phyloP scores from a whole-genome alignment of 2,797 vertebrate genomes.

The Champsocephalus esox region DNA sequence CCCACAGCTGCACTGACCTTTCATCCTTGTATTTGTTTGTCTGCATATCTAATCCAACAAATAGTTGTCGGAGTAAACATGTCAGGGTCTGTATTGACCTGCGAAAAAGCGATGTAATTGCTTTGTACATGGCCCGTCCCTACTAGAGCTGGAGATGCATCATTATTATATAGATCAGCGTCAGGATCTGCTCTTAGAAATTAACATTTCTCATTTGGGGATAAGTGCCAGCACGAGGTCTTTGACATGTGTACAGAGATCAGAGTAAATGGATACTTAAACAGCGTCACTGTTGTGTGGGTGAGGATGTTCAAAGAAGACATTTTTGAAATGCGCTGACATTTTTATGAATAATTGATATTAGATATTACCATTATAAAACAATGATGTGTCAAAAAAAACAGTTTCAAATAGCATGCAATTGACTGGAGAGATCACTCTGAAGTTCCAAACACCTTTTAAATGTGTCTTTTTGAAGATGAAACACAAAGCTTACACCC shows the following conservation, averaged over 20 bases:
- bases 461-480: slow-evolving; percentile 50
- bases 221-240: slow-evolving; percentile 52
- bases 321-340: slow-evolving; percentile 63
- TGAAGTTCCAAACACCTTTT: slow-evolving; percentile 50
- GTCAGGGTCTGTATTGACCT: slow-evolving; percentile 52
- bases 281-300: slow-evolving; percentile 34
- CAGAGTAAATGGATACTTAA: slow-evolving; percentile 66
- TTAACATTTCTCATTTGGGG: slow-evolving; percentile 56
- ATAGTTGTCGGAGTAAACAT: slow-evolving; percentile 49
- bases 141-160: slow-evolving; percentile 25
- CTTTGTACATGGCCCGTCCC: neutral
- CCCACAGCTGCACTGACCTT: slow-evolving; percentile 62
- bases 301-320: slow-evolving; percentile 61
- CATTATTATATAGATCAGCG: slow-evolving; percentile 27
- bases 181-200: slow-evolving; percentile 52
- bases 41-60: slow-evolving; percentile 65
- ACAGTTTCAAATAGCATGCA: slow-evolving; percentile 56
- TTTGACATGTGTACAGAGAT: slow-evolving; percentile 70
- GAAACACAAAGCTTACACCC: slow-evolving; percentile 36
- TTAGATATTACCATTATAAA: slow-evolving; percentile 69
- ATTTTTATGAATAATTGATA: slow-evolving; percentile 81
- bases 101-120: slow-evolving; percentile 21
- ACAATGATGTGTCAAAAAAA: slow-evolving; percentile 72
- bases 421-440: slow-evolving; percentile 46
- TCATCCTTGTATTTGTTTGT: slow-evolving; percentile 56